Evolutionary conservation across 2,888 invertebrate genomes (phyloP).

Genomic region (Xestia rhomboidea): DNA sequence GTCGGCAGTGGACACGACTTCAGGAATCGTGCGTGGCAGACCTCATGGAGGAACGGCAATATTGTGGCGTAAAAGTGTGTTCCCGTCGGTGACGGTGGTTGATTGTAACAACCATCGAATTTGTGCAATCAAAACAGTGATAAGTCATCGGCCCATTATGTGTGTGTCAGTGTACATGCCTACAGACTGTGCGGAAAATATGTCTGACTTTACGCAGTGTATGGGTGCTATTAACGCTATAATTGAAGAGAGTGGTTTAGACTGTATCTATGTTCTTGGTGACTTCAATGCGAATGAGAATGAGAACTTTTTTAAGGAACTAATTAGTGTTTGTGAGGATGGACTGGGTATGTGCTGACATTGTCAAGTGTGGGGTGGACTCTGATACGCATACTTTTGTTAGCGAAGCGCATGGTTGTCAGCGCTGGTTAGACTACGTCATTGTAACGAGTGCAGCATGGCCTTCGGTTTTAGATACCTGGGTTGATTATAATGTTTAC

Average conservation of each 20-base stretch:
- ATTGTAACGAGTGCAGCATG: no score
- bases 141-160: background rate
- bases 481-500: no score
- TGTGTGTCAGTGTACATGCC: background rate
- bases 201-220: no score
- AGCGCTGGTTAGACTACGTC: no score
- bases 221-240: no score
- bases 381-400: no score
- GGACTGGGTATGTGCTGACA: background rate
- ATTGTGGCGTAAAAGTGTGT: constrained; percentile 3
- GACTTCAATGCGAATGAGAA: background rate
- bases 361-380: background rate
- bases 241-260: no score
- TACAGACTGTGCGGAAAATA: no score
- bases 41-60: background rate
- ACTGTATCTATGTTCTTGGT: background rate
- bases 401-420: no score
- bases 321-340: background rate
- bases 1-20: background rate
- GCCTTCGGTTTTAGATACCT: no score
- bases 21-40: background rate
- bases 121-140: background rate
- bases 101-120: background rate
- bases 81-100: background rate
- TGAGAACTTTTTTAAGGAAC: background rate